A percentile compares a stretch with the other conserved stretches of the same genome.
phyloP scores from a whole-genome alignment of 2,113 vertebrate species.

The Cepphus grylle region DNA sequence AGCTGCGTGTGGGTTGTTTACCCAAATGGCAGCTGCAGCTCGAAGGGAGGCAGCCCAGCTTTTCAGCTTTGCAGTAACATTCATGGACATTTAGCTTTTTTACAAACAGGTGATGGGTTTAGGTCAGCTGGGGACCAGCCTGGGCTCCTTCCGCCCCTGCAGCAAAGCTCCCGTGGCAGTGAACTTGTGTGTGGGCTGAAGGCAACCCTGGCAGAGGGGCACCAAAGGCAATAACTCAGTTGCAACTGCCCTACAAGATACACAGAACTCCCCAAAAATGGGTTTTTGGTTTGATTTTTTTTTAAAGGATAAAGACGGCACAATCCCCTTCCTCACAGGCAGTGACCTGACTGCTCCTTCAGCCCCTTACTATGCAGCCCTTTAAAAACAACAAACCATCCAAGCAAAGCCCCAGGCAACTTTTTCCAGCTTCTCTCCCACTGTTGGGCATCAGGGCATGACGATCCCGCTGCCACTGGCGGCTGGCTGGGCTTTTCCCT shows the following conservation, averaged over 20 bases:
- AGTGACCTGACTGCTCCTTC: background rate
- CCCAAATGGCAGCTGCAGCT: background rate
- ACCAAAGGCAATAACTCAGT: background rate
- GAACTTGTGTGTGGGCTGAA: background rate
- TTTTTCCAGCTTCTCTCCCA: background rate
- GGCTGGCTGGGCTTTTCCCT: background rate
- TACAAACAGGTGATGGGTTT: background rate
- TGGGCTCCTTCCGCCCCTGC: background rate
- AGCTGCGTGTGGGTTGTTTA: background rate
- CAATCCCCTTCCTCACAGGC: background rate
- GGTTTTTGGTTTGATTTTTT: background rate
- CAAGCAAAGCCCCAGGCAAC: background rate
- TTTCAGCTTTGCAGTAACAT: background rate
- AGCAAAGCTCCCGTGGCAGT: background rate
- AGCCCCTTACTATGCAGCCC: background rate
- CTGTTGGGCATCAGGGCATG: accelerated
- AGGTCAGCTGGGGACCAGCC: background rate
- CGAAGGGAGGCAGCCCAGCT: background rate
- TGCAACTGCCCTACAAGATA: background rate
- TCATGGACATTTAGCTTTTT: background rate
- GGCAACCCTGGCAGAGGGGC: background rate
- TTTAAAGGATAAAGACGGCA: background rate
- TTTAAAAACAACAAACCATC: background rate
- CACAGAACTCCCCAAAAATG: background rate
- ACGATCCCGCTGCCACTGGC: accelerated